Base-by-base conservation (phyloP, 2,113 vertebrate genomes). In the Callipepla californica region DNA sequence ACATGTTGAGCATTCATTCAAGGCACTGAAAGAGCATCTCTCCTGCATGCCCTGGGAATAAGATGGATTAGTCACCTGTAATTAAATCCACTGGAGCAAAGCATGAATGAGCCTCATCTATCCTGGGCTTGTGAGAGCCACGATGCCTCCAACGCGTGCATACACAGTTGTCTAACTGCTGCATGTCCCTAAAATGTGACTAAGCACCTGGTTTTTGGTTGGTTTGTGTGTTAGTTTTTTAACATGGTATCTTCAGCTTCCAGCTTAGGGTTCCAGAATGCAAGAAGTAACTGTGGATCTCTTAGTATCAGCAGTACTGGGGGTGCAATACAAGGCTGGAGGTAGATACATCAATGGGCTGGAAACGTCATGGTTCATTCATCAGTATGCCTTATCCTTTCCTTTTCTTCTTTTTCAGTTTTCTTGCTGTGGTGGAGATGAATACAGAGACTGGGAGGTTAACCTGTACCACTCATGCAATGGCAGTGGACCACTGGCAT, bases 391-490 rank as follows among this genome's bases (percentile, higher is more conserved):
- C 69, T 83, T 12, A 34, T 3, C 23, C 13, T 82, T 32, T 82
- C 30, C 32, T 67, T 18, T 13, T 48, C 32, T 7, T 72, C 44
- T 57, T 58, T 36, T 12, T 6, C 92, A 99, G 98, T 99, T 99
- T 94, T 99, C 98, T 11, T 99, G 99, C 88, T 99, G 99, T 14
- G 99, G 98, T 6, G 98, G 98, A 2, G 98, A 99, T 2, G 98
- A 99, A 19, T 99, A 98, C 83, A 98, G 96, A 48, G 98, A 99
- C 93, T 99, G 98, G 99, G 95, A 77, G 8, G 98, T 98, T 62
- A 99, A 99, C 84, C 98, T 97, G 89, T 99, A 99, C 93, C 98
- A 99, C 93, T 97, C 98, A 50, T 99, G 99, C 96, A 98, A 99
- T 8, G 80, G 98, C 63, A 98, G 97, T 0, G 98, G 99, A 5